These are phyloP conservation scores for Galeopsomyia nigrocyanea DNA, from an alignment of 2,888 invertebrate genomes.

Conservation along the genomic window DNA sequence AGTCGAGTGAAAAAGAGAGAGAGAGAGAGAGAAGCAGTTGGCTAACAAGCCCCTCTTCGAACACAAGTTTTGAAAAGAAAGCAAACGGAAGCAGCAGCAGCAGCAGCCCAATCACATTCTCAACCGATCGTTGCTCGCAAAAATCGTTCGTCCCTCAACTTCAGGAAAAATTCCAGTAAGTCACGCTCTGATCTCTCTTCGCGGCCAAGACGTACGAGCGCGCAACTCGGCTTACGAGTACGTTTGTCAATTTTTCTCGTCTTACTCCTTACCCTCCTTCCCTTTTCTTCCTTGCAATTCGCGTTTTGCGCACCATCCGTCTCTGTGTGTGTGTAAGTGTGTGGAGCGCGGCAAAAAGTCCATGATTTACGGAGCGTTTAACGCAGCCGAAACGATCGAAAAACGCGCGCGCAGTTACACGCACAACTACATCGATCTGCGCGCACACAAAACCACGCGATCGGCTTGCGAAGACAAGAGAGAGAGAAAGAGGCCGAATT, in stretches of 20 bases:
- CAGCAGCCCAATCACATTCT: slow-evolving; percentile 10
- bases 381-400: slow-evolving; percentile 1
- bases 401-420: slow-evolving; percentile 28
- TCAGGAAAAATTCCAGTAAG: slow-evolving; percentile 18
- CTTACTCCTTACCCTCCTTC: too few species aligned
- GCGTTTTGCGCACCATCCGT: slow-evolving; percentile 20
- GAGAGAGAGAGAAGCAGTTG: background rate
- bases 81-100: background rate
- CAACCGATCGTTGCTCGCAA: slow-evolving; percentile 8
- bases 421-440: slow-evolving; percentile 35
- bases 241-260: slow-evolving; percentile 22
- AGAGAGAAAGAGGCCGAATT: slow-evolving; percentile 9
- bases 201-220: background rate
- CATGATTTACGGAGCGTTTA: slow-evolving; percentile 45
- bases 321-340: too few species aligned
- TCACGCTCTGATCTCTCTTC: too few species aligned
- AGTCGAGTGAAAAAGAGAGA: background rate
- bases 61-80: background rate
- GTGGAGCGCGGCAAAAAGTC: too few species aligned
- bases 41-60: background rate
- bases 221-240: background rate
- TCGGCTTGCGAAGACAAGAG: slow-evolving; percentile 1
- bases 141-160: slow-evolving; percentile 4
- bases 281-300: background rate
- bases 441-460: slow-evolving; percentile 16